phyloP scores from a whole-genome alignment of 2,113 vertebrate genomes.

The Scortum barcoo region DNA sequence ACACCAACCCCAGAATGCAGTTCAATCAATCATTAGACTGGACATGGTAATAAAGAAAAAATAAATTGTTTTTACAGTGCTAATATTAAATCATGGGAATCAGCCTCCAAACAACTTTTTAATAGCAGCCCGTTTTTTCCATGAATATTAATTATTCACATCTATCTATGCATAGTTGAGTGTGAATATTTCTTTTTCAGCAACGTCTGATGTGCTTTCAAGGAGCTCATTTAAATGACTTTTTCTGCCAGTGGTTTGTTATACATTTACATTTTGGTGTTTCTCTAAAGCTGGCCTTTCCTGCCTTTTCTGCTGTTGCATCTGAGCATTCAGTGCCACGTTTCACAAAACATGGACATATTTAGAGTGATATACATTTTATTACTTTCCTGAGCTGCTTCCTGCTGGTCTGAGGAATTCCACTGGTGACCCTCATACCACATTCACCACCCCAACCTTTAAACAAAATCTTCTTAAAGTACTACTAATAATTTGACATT shows the following conservation, averaged over 20 bases:
- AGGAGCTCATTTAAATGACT: constrained; percentile 36
- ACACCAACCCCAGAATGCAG: constrained; percentile 27
- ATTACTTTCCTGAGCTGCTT: not conserved
- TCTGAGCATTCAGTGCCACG: not conserved
- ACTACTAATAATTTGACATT: not conserved
- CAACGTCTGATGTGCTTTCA: constrained; percentile 42
- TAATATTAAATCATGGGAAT: constrained; percentile 51
- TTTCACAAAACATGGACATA: not conserved
- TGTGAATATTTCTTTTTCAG: constrained; percentile 46
- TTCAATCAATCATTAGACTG: constrained; percentile 56
- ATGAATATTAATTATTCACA: constrained; percentile 66
- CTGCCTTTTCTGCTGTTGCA: not conserved
- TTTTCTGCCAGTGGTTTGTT: constrained; percentile 18
- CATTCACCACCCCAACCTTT: not conserved
- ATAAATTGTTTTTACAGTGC: constrained; percentile 25
- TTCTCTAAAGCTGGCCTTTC: not conserved
- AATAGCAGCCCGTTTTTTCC: constrained; percentile 23
- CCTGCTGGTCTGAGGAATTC: not conserved
- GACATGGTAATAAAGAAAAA: constrained; percentile 2
- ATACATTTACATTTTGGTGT: constrained; percentile 24
- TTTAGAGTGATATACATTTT: not conserved
- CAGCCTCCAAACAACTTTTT: constrained; percentile 41
- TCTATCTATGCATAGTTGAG: constrained; percentile 45
- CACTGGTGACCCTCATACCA: not conserved
- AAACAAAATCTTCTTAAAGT: not conserved